Base-by-base conservation (phyloP, 1,140 invertebrate genomes). In the Scylla paramamosain region DNA sequence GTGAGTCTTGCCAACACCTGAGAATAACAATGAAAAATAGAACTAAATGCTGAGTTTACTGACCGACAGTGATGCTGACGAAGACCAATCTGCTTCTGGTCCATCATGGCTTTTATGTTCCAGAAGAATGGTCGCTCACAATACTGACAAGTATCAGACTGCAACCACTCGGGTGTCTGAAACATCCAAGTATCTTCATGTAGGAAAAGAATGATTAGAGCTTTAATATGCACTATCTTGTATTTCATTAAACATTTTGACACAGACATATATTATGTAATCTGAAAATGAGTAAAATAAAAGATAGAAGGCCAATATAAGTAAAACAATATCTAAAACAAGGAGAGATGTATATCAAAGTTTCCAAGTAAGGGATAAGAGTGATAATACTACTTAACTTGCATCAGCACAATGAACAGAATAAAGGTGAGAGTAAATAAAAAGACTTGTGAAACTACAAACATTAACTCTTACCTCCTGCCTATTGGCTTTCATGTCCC, bases 101-200 rank as follows among this genome's bases (percentile, higher is more conserved):
- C 99, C 98, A 99, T 99, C 99, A 99, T 99, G 12, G 98, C 99
- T 96, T 98, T 98, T 39, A 99, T 98, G 97, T 99, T 99, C 99
- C 99, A 99, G 97, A 99, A 99, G 97, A 99, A 99, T 31, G 99
- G 99, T 96, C 98, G 97, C 77, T 98, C 98, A 97, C 99, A 99
- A 92, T 99, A 97, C 97, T 99, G 98, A 97, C 99, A 99, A 52
- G 98, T 97, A 97, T 99, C 99, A 93, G 98, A 98, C 96, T 99
- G 99, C 94, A 98, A 97, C 99, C 99, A 99, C 93, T 98, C 98
- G 16, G 99, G 99, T 25, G 99, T 99, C 98, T 98, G 96, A 10
- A 97, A 96, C 93, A 48, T 48, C n/a, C n/a, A n/a, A n/a, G n/a
- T n/a, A n/a, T n/a, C n/a, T 95, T 8, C 16, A 86, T 39, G 59